Conservation (phyloP, 2,797 vertebrate genomes). For the Dendrocincla tyrannina region DNA sequence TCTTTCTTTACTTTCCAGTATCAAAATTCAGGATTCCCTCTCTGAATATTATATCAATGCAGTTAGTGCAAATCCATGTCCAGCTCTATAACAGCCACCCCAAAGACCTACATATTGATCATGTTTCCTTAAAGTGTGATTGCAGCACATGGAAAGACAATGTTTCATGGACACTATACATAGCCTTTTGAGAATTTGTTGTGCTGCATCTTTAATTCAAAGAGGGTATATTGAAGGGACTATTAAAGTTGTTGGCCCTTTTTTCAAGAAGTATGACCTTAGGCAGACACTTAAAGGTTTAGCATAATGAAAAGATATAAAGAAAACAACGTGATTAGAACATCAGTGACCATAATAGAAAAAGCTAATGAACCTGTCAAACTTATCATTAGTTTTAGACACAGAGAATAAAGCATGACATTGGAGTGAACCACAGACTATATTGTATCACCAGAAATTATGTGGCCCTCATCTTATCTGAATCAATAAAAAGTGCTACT, state of each 20-base stretch:
- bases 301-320: neutral
- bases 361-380: constrained; percentile 43
- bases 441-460: constrained; percentile 18
- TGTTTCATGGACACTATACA: neutral
- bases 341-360: neutral
- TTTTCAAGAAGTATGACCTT: neutral
- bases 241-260: neutral
- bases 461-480: neutral
- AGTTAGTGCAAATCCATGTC: neutral
- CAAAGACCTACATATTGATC: neutral
- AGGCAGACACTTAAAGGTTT: neutral
- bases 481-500: constrained; percentile 36
- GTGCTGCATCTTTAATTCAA: neutral
- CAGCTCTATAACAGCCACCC: neutral
- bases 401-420: constrained; percentile 35
- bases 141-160: neutral
- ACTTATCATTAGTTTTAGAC: constrained; percentile 17
- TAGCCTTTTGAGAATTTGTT: neutral
- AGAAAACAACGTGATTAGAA: neutral
- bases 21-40: neutral
- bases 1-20: neutral
- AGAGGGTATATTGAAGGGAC: neutral
- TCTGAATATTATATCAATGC: neutral
- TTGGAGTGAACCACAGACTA: neutral
- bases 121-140: neutral